phyloP scores from a whole-genome alignment of 2,113 vertebrate species.

The Holacanthus passer region DNA sequence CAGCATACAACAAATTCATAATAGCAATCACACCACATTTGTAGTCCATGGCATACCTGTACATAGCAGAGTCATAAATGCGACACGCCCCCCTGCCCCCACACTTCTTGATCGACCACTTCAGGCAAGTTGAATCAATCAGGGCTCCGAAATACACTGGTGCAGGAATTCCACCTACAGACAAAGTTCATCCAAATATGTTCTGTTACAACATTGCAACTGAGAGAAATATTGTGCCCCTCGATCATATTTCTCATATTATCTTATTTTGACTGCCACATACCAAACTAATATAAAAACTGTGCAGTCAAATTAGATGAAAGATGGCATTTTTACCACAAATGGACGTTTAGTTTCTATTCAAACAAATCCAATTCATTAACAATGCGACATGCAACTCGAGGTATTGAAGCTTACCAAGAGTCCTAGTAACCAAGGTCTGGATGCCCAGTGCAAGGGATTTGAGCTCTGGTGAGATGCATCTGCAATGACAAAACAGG shows the following conservation, averaged over 20 bases:
- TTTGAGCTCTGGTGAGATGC: slow-evolving; percentile 90
- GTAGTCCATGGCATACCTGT: slow-evolving; percentile 74
- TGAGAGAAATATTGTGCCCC: neutral
- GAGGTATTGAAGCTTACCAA: slow-evolving; percentile 84
- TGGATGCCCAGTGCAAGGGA: slow-evolving; percentile 91
- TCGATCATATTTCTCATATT: neutral
- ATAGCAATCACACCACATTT: neutral
- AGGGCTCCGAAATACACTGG: slow-evolving; percentile 91
- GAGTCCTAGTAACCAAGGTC: slow-evolving; percentile 80
- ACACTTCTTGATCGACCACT: slow-evolving; percentile 89
- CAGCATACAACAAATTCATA: neutral
- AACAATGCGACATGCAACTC: neutral
- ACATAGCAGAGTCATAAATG: slow-evolving; percentile 85
- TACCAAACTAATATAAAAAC: neutral
- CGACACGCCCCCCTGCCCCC: slow-evolving; percentile 89
- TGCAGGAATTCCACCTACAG: slow-evolving; percentile 86
- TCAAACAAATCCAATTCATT: neutral
- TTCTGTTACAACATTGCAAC: neutral
- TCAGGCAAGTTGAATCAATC: slow-evolving; percentile 91
- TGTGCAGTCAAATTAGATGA: neutral
- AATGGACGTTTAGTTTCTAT: neutral
- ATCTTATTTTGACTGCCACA: neutral
- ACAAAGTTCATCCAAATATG: neutral
- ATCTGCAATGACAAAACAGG: slow-evolving; percentile 82
- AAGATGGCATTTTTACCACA: neutral